A percentile compares a stretch with the other conserved stretches of the same genome.
Evolutionary conservation across 2,888 invertebrate species (phyloP).

Genomic region (Meliscaeva auricollis): DNA sequence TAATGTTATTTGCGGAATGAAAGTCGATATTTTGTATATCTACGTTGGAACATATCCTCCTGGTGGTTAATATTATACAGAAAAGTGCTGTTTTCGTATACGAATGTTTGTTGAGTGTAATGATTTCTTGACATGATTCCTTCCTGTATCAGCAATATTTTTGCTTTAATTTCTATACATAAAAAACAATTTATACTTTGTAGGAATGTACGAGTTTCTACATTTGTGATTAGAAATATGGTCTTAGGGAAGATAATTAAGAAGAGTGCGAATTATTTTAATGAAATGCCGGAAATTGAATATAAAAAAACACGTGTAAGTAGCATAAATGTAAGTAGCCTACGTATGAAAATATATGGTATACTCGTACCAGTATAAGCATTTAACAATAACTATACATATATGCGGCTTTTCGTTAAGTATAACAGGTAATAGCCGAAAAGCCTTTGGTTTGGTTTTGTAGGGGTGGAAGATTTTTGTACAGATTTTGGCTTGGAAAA

Average conservation of each 20-base stretch:
- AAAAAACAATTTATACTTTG: background rate
- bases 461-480: too few species aligned
- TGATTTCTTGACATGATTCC: constrained; percentile 48
- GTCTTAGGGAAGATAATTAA: background rate
- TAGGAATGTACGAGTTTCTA: background rate
- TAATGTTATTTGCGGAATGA: constrained; percentile 44
- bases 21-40: constrained; percentile 23
- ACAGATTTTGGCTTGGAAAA: too few species aligned
- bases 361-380: too few species aligned
- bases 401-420: too few species aligned
- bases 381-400: too few species aligned
- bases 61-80: background rate
- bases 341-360: too few species aligned
- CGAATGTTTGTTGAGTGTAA: constrained; percentile 48
- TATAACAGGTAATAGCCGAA: too few species aligned
- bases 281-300: constrained; percentile 10
- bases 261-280: constrained; percentile 34
- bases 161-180: constrained; percentile 17
- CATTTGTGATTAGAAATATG: constrained; percentile 8
- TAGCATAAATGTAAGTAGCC: background rate
- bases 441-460: too few species aligned
- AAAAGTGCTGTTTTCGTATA: background rate
- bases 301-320: constrained; percentile 12
- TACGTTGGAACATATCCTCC: too few species aligned
- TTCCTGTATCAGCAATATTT: constrained; percentile 15